Percentiles rank a stretch among this genome's conserved stretches.
Conservation (phyloP, 2,113 vertebrate genomes). For the Dermatemys mawii region DNA sequence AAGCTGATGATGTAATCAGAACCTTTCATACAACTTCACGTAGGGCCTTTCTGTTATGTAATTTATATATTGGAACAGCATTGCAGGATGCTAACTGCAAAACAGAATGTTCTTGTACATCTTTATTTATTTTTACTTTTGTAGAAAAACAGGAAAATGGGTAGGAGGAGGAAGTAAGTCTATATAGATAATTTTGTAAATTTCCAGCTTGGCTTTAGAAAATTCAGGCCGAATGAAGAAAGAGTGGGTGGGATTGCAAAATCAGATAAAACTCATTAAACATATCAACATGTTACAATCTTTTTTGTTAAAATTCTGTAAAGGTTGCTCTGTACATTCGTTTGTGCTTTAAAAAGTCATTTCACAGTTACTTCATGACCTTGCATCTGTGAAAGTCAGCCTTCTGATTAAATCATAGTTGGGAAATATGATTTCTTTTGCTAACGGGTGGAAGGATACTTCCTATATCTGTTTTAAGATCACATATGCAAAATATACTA, state of each 20-base stretch:
- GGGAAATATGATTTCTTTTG: neutral
- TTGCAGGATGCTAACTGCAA: neutral
- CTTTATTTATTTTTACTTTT: neutral
- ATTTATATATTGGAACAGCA: neutral
- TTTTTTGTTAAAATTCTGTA: neutral
- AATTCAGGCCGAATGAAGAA: neutral
- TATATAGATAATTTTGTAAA: neutral
- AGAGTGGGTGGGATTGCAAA: neutral
- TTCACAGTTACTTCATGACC: neutral
- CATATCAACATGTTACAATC: neutral
- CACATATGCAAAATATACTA: neutral
- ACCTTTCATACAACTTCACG: neutral
- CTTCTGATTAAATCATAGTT: neutral
- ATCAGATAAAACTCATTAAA: neutral
- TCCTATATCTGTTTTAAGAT: neutral
- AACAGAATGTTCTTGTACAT: fast-evolving
- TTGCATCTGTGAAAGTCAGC: neutral
- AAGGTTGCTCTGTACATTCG: neutral
- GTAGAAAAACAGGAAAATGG: neutral
- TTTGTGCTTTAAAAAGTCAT: neutral
- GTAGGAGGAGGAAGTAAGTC: neutral
- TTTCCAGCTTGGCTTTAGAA: neutral
- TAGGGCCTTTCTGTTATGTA: neutral
- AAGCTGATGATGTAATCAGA: neutral
- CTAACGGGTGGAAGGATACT: neutral